Percentiles rank a stretch among this genome's conserved stretches.
Evolutionary conservation across 1,140 invertebrate species (phyloP).

Genomic region (Heliconius himera): DNA sequence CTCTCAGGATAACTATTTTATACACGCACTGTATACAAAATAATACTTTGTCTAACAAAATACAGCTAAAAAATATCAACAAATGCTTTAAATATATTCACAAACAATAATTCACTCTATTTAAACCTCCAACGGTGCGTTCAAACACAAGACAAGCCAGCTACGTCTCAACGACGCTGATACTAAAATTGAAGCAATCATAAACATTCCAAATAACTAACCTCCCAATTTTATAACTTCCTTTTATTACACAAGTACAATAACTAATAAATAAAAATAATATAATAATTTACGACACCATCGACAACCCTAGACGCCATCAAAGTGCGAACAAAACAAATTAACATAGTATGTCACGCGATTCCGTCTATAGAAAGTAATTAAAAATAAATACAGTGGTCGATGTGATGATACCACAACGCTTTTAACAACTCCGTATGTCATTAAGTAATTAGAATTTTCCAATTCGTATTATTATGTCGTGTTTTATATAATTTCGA

Average conservation of each 20-base stretch:
- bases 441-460: constrained; percentile 28
- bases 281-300: constrained; percentile 5
- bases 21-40: too few relatives aligned
- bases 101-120: too few relatives aligned
- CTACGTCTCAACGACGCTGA: background rate
- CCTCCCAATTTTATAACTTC: background rate
- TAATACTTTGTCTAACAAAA: background rate
- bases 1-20: too few relatives aligned
- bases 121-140: too few relatives aligned
- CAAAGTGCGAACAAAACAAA: constrained; percentile 53
- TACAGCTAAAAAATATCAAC: background rate
- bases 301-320: constrained; percentile 41
- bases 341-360: constrained; percentile 51
- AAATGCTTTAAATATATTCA: too few relatives aligned
- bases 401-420: constrained; percentile 28
- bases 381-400: constrained; percentile 48
- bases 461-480: constrained; percentile 5
- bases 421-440: constrained; percentile 28
- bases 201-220: background rate
- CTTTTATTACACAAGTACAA: background rate
- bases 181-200: background rate
- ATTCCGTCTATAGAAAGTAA: constrained; percentile 56
- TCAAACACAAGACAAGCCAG: background rate
- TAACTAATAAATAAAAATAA: background rate
- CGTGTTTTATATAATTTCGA: background rate